These are phyloP conservation scores for Akabosia matsudoensis DNA, from an alignment of 1,140 invertebrate species.

Conservation along the genomic window DNA sequence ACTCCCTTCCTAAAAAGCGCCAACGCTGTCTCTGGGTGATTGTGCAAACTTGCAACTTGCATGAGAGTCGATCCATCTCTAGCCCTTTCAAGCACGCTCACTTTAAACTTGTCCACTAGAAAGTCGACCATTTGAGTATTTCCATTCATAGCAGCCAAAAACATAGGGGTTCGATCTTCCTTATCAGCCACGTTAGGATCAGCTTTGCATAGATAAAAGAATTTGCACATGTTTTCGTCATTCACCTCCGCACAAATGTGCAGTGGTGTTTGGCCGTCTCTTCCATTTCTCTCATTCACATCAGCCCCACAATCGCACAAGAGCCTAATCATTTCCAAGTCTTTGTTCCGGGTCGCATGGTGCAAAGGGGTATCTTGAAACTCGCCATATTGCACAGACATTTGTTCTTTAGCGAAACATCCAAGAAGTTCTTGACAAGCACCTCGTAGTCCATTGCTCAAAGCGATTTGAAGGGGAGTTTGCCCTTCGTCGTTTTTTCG, in stretches of 20 bases:
- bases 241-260: slow-evolving; percentile 91
- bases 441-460: slow-evolving; percentile 87
- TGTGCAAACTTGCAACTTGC: slow-evolving; percentile 93
- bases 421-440: slow-evolving; percentile 83
- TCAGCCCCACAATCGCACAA: slow-evolving; percentile 83
- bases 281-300: slow-evolving; percentile 81
- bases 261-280: slow-evolving; percentile 79
- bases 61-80: slow-evolving; percentile 96
- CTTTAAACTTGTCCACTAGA: slow-evolving; percentile 94
- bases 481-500: slow-evolving; percentile 79
- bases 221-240: slow-evolving; percentile 87
- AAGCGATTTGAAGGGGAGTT: slow-evolving; percentile 84
- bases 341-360: slow-evolving; percentile 77
- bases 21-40: slow-evolving; percentile 94
- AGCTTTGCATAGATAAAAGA: slow-evolving; percentile 87
- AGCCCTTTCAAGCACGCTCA: slow-evolving; percentile 85
- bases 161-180: slow-evolving; percentile 90
- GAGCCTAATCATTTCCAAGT: slow-evolving; percentile 86
- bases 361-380: slow-evolving; percentile 77
- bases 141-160: slow-evolving; percentile 90
- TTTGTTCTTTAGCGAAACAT: slow-evolving; percentile 72
- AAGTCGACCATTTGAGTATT: slow-evolving; percentile 92
- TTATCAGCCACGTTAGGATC: slow-evolving; percentile 89
- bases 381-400: slow-evolving; percentile 62
- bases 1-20: slow-evolving; percentile 97